Evolutionary conservation across 2,888 invertebrate species (phyloP), one percentile per base, ranked within the genome.

Genomic region (Caenorhabditis parvicauda): DNA sequence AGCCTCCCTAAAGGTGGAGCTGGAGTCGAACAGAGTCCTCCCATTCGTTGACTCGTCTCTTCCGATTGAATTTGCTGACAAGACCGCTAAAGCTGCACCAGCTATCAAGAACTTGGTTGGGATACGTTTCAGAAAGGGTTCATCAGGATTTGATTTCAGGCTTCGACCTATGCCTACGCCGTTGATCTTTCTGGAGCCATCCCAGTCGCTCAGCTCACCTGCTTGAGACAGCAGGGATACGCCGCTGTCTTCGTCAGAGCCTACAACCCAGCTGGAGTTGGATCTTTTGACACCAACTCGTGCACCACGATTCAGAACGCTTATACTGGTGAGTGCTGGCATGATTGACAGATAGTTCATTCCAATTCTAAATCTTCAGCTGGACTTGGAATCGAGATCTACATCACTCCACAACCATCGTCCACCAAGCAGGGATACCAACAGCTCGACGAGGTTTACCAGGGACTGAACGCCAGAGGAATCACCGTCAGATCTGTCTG

Each of bases 361-460:
- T n/a, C n/a, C n/a, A n/a, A n/a, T n/a, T n/a, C n/a, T 27, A 17
- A 14, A 19, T n/a, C 37, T 63, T 57, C 39, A 54, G 71, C 69
- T 35, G 64, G 65, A 7, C 59, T 72, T 35, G 69, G 64, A 35
- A 63, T 59, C 48, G 71, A 72, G 46, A 53, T 65, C 27, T 72
- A 67, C 62, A 56, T 72, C 57, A 69, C 69, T n/a, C 71, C 71
- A 37, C 60, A 64, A 39, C 70, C 70, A n/a, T 5, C 61, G 14
- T 61, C 59, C 19, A 46, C 49, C 43, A 70, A 70, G 38, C 37
- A 52, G 25, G 70, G 64, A 27, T 53, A 56, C 37, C 59, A 60
- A 45, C 72, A 72, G 50, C 35, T 72, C 38, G 64, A 64, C 43
- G 72, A 70, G 44, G 35, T 65, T 21, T 68, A 70, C 50, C 61